phyloP scores from a whole-genome alignment of 2,888 invertebrate species.

The Sericinus montela region DNA sequence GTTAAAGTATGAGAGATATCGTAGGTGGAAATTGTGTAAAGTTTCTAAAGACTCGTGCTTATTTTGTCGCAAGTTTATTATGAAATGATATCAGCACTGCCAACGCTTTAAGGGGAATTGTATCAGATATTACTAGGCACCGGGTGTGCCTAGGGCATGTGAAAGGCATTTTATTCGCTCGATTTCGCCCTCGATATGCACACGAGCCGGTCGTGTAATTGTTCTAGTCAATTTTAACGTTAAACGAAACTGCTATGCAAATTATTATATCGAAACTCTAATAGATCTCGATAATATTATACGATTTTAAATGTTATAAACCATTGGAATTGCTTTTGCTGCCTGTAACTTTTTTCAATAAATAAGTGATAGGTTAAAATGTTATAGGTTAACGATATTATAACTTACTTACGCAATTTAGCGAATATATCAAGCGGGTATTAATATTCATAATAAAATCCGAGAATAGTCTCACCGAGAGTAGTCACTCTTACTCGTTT shows the following conservation, averaged over 20 bases:
- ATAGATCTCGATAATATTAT: conserved; percentile 12
- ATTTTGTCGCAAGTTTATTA: conserved; percentile 17
- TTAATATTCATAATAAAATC: no score
- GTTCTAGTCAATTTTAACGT: conserved; percentile 33
- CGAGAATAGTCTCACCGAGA: no score
- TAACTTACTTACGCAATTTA: no score
- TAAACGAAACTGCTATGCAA: conserved; percentile 31
- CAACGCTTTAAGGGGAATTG: conserved; percentile 14
- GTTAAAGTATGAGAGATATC: conserved; percentile 4
- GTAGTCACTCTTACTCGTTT: no score
- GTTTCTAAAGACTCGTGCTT: neutral
- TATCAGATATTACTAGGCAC: conserved; percentile 9
- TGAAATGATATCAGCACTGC: conserved; percentile 6
- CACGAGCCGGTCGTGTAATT: conserved; percentile 41
- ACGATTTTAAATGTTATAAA: conserved; percentile 15
- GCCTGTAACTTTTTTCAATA: conserved; percentile 1
- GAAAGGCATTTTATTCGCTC: conserved; percentile 59
- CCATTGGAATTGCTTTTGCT: neutral
- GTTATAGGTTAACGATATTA: conserved; percentile 7
- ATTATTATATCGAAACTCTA: conserved; percentile 35
- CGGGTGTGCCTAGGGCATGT: conserved; percentile 40
- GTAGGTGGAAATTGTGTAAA: conserved; percentile 24
- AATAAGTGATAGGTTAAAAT: neutral
- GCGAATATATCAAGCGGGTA: no score
- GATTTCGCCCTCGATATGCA: conserved; percentile 61